Base-by-base conservation (phyloP, 2,797 vertebrate species). In the Enteromius viviparus region DNA sequence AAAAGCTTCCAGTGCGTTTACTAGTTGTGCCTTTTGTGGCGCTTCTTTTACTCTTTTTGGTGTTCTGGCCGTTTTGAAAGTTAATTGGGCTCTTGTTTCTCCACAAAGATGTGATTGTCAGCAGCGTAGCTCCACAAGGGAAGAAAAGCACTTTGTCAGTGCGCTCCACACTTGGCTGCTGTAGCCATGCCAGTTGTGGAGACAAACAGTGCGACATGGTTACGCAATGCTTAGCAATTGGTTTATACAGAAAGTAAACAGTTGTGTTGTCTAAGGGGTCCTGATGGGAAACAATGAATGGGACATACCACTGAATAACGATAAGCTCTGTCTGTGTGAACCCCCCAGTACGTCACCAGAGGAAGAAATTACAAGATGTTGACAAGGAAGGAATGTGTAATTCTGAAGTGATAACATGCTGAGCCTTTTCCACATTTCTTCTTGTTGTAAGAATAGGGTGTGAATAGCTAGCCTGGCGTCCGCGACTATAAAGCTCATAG, bases 91-190 rank as follows among this genome's bases (percentile, higher is more conserved):
- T 68, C 81, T 86, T 87, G 71, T 88, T 34, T 83, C 53, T 45
- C 70, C 72, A 86, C 83, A 88, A 88, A 86, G 86, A 81, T 77
- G 74, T 53, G 26, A 75, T 87, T 88, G 86, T 89, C 85, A 42
- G 26, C 45, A 19, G 76, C 37, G 29, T 47, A 45, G 17, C 77
- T 49, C 65, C 17, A 32, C 60, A 72, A 45, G 15, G 34, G 23
- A 86, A 78, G 55, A 85, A 84, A 86, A 79, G 76, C 26, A 6
- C 83, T 84, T 86, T 86, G 83, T 89, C 81, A 77, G 17, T 51
- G 21, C 4, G n/a, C 70, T 42, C 37, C 76, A 76, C 76, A 55
- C 6, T 26, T 84, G 78, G 69, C 80, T 34, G 49, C 34, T 51
- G 69, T 80, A 76, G 37, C 42, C 55, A 66, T 78, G 66, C 14